Conservation (phyloP, 1,140 invertebrate species). For the Drosophila subpulchrella region DNA sequence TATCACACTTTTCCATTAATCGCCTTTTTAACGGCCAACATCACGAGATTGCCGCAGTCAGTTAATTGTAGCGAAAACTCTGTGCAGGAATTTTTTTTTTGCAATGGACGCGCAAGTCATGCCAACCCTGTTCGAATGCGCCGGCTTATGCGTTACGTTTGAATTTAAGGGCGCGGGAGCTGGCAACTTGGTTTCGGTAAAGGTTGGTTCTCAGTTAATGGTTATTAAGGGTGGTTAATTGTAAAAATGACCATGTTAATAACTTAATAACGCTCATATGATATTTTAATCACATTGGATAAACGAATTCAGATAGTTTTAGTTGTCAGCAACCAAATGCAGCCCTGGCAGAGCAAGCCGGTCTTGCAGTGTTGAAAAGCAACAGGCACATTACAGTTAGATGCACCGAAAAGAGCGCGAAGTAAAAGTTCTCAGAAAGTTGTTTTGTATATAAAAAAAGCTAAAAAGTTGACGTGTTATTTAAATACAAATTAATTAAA, state of each 20-base stretch:
- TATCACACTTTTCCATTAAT: slow-evolving; percentile 2
- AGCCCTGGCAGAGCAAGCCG: not conserved
- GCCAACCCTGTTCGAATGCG: slow-evolving; percentile 40
- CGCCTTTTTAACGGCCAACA: not conserved
- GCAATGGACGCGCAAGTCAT: slow-evolving; percentile 71
- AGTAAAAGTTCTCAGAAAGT: too few species aligned
- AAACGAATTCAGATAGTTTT: not conserved
- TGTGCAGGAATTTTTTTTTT: slow-evolving; percentile 75
- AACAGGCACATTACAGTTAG: too few species aligned
- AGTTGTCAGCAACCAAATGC: not conserved
- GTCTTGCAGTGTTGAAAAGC: too few species aligned
- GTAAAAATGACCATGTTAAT: too few species aligned
- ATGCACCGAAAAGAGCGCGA: too few species aligned
- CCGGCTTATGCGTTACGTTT: slow-evolving; percentile 54
- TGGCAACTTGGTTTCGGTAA: slow-evolving; percentile 17
- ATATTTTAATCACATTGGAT: not conserved
- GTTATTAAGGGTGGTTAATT: not conserved
- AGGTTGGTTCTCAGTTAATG: not conserved
- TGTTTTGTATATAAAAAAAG: too few species aligned
- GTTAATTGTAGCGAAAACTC: slow-evolving; percentile 39
- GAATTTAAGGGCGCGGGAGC: slow-evolving; percentile 19
- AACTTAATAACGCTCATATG: not conserved
- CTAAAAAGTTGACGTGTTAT: too few species aligned
- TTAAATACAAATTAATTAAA: too few species aligned
- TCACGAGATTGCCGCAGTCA: slow-evolving; percentile 13